These are phyloP conservation scores for Megaceryle torquata DNA, from an alignment of 2,113 vertebrate genomes.

Conservation along the genomic window DNA sequence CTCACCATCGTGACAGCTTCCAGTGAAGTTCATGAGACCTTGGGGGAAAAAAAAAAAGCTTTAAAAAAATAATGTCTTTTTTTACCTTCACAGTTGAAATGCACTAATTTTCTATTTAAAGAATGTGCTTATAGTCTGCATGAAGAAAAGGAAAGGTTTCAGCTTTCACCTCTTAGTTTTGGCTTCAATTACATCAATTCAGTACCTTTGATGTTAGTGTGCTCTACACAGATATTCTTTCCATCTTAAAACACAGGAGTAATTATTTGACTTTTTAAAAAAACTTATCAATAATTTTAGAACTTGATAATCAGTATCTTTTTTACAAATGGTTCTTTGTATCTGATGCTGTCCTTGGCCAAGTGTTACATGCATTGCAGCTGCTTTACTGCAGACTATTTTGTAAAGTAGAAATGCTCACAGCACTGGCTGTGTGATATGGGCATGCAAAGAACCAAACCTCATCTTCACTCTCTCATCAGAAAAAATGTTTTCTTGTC, in stretches of 20 bases:
- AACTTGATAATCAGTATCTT: background rate
- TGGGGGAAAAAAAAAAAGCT: background rate
- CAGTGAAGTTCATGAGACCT: background rate
- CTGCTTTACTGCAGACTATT: background rate
- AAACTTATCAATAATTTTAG: background rate
- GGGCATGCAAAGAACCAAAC: background rate
- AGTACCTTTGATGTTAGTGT: background rate
- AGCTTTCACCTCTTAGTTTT: background rate
- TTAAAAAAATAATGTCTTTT: background rate
- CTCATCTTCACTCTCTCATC: background rate
- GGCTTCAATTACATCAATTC: background rate
- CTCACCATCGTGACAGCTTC: accelerated
- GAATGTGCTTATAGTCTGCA: background rate
- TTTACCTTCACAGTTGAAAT: background rate
- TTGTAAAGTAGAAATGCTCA: background rate
- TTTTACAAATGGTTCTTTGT: background rate
- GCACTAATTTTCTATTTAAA: background rate
- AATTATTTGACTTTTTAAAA: background rate
- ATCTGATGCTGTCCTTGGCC: background rate
- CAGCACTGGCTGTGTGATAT: background rate
- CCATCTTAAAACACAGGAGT: background rate
- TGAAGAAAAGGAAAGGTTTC: background rate
- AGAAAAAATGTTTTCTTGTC: background rate
- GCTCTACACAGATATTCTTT: background rate
- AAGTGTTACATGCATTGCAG: background rate